Percentiles rank a stretch among this genome's conserved stretches.
Conservation (phyloP, 2,888 invertebrate species). For the Erebia palarica region DNA sequence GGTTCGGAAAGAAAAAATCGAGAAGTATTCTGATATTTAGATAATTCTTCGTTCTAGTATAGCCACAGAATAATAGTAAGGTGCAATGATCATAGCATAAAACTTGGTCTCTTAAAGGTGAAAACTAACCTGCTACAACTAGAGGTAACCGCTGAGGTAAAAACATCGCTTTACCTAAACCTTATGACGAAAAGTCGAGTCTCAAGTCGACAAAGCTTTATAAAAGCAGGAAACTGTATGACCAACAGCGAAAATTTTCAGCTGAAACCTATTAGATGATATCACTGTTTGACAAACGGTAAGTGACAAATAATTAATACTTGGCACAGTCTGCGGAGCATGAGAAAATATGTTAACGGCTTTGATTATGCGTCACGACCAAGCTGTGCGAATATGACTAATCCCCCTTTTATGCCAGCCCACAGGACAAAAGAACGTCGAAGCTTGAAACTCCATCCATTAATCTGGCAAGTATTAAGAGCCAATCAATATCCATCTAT, state of each 20-base stretch:
- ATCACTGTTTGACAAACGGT: not conserved
- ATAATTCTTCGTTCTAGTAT: too few species aligned
- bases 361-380: conserved; percentile 29
- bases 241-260: not conserved
- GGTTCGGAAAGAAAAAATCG: too few species aligned
- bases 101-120: too few species aligned
- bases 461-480: conserved; percentile 29
- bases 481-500: conserved; percentile 9
- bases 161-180: too few species aligned
- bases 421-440: conserved; percentile 32
- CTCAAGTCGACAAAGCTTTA: not conserved
- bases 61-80: too few species aligned
- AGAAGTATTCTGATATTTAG: too few species aligned
- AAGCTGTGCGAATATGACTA: conserved; percentile 32
- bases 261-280: not conserved
- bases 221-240: not conserved
- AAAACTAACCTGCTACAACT: too few species aligned
- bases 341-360: conserved; percentile 20
- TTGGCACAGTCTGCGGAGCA: not conserved
- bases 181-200: too few species aligned
- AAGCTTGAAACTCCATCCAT: conserved; percentile 19
- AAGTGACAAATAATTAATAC: not conserved
- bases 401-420: conserved; percentile 24
- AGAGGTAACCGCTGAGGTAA: too few species aligned
- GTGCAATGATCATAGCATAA: too few species aligned